Evolutionary conservation across 1,140 invertebrate species (phyloP).

Genomic region (Nasonia vitripennis): DNA sequence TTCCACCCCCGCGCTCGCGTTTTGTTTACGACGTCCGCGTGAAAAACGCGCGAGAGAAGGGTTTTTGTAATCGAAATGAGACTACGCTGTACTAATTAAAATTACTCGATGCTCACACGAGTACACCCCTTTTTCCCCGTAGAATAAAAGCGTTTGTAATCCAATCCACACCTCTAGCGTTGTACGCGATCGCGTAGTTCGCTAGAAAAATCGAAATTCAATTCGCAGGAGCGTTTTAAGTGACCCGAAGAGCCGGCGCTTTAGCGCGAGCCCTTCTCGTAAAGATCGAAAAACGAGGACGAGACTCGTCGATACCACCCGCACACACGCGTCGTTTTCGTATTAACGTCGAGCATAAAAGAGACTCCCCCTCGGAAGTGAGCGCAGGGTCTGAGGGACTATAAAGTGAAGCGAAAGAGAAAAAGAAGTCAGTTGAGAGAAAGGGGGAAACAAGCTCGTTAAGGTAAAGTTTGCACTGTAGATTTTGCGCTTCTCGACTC

Average conservation of each 20-base stretch:
- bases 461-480: too few species aligned
- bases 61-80: too few species aligned
- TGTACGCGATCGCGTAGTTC: not conserved
- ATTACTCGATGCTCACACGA: too few species aligned
- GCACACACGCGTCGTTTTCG: not conserved
- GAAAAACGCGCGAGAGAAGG: too few species aligned
- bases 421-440: not conserved
- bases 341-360: slow-evolving; percentile 11
- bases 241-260: not conserved
- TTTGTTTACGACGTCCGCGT: too few species aligned
- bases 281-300: not conserved
- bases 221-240: slow-evolving; percentile 8
- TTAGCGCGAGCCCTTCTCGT: not conserved
- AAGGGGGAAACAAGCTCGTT: too few species aligned
- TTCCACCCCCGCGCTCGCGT: too few species aligned
- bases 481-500: too few species aligned
- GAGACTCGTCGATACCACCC: slow-evolving; percentile 16
- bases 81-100: too few species aligned
- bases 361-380: not conserved
- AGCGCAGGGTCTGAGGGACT: not conserved
- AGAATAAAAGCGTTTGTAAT: not conserved
- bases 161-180: too few species aligned
- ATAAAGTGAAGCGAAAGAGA: not conserved
- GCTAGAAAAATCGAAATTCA: slow-evolving; percentile 18
- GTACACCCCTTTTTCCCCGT: too few species aligned